Percentiles rank a stretch among this genome's conserved stretches.
Conservation (phyloP, 2,888 invertebrate species). For the Priocnemis perturbator region DNA sequence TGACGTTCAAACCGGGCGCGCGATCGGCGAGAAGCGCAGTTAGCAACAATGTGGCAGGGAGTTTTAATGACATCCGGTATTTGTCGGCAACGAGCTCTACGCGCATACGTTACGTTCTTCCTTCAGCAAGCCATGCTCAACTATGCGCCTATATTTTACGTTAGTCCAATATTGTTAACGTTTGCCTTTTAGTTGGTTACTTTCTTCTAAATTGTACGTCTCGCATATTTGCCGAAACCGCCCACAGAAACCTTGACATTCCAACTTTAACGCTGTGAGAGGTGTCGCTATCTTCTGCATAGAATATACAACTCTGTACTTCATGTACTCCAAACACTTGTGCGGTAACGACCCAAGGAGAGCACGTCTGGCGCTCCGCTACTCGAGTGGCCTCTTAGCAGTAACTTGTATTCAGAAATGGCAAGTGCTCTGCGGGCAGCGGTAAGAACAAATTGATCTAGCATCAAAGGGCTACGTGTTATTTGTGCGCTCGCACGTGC, state of each 20-base stretch:
- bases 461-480: no score
- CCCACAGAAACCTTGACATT: slow-evolving; percentile 1
- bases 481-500: background rate
- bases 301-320: slow-evolving; percentile 1
- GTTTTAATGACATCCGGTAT: no score
- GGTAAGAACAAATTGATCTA: background rate
- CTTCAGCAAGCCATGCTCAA: no score
- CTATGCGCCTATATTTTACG: no score
- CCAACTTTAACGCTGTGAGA: background rate
- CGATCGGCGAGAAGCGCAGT: no score
- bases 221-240: background rate
- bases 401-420: slow-evolving; percentile 21
- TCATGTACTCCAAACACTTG: slow-evolving; percentile 14
- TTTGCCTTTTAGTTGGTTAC: no score
- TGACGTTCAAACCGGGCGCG: no score
- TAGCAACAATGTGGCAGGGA: no score
- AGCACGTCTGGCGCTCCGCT: slow-evolving; percentile 15
- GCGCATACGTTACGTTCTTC: no score
- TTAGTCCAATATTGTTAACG: no score
- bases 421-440: slow-evolving; percentile 13
- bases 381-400: slow-evolving; percentile 24
- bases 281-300: slow-evolving; percentile 5
- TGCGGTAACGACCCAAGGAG: slow-evolving; percentile 17
- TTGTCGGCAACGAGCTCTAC: no score
- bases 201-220: no score